Evolutionary conservation across 2,888 invertebrate species (phyloP).

Genomic region (Phymatocera aterrima): DNA sequence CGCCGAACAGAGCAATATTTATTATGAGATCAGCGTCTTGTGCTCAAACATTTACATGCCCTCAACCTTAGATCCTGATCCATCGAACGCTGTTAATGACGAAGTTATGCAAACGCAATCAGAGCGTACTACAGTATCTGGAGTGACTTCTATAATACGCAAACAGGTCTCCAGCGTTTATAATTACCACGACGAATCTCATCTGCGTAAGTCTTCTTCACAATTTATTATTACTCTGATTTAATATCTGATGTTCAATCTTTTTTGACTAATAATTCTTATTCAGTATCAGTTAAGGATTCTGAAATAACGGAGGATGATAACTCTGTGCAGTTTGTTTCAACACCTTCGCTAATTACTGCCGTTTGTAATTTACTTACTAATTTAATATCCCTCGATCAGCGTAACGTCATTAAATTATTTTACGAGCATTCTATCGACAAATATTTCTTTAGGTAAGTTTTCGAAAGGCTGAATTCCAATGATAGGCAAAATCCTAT

Average conservation of each 20-base stretch:
- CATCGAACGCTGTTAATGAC: slow-evolving; percentile 51
- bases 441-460: slow-evolving; percentile 75
- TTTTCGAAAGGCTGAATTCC: slow-evolving; percentile 28
- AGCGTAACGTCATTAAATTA: slow-evolving; percentile 70
- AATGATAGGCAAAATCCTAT: slow-evolving; percentile 45
- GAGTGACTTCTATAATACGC: slow-evolving; percentile 58
- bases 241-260: no score
- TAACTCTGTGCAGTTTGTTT: slow-evolving; percentile 63
- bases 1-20: slow-evolving; percentile 65
- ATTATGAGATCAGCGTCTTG: slow-evolving; percentile 66
- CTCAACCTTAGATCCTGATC: slow-evolving; percentile 62
- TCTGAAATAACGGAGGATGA: slow-evolving; percentile 60
- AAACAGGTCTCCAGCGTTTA: slow-evolving; percentile 64
- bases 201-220: slow-evolving; percentile 59
- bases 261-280: no score
- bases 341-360: slow-evolving; percentile 76
- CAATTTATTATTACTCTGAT: neutral
- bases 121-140: slow-evolving; percentile 55
- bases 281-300: slow-evolving; percentile 59
- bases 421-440: slow-evolving; percentile 75
- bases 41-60: slow-evolving; percentile 65
- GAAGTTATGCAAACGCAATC: slow-evolving; percentile 53
- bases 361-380: slow-evolving; percentile 73
- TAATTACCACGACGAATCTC: slow-evolving; percentile 64
- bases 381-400: slow-evolving; percentile 73